Percentiles rank a stretch among this genome's conserved stretches.
These are phyloP conservation scores for Agrypnus murinus DNA, from an alignment of 2,888 invertebrate genomes.

Conservation along the genomic window DNA sequence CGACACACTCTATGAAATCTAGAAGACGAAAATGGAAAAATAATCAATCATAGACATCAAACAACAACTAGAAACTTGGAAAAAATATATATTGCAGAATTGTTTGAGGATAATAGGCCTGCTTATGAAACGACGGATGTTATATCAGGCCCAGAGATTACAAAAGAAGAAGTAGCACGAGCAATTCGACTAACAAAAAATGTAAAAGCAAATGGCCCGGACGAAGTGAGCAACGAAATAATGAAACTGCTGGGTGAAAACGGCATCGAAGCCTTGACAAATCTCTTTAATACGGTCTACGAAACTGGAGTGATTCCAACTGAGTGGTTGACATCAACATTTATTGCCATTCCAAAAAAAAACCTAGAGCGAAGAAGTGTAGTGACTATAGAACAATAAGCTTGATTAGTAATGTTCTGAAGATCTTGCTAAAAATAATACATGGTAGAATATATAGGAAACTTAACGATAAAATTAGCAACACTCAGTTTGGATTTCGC, in stretches of 20 bases:
- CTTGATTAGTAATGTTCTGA: slow-evolving; percentile 8
- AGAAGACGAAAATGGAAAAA: slow-evolving; percentile 6
- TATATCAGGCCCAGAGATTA: not conserved
- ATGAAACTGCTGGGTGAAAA: not conserved
- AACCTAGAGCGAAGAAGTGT: slow-evolving; percentile 2
- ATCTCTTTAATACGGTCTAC: not conserved
- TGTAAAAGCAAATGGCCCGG: not conserved
- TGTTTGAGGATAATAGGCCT: not conserved
- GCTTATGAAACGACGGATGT: too few relatives aligned
- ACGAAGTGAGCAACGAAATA: not conserved
- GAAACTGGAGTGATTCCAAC: slow-evolving; percentile 6
- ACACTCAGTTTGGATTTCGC: not conserved
- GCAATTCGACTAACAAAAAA: not conserved
- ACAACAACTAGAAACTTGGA: not conserved
- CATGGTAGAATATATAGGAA: slow-evolving; percentile 14
- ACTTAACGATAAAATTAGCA: slow-evolving; percentile 2
- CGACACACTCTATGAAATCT: not conserved
- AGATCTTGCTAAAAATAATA: slow-evolving; percentile 11
- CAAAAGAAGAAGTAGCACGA: not conserved
- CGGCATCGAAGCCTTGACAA: not conserved
- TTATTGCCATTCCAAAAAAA: slow-evolving; percentile 10
- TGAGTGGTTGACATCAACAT: slow-evolving; percentile 10
- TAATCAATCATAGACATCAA: not conserved
- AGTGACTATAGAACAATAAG: slow-evolving; percentile 13
- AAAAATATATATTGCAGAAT: not conserved